A percentile compares a stretch with the other conserved stretches of the same genome.
Evolutionary conservation across 2,888 invertebrate genomes (phyloP).

Genomic region (Biston stratarius): DNA sequence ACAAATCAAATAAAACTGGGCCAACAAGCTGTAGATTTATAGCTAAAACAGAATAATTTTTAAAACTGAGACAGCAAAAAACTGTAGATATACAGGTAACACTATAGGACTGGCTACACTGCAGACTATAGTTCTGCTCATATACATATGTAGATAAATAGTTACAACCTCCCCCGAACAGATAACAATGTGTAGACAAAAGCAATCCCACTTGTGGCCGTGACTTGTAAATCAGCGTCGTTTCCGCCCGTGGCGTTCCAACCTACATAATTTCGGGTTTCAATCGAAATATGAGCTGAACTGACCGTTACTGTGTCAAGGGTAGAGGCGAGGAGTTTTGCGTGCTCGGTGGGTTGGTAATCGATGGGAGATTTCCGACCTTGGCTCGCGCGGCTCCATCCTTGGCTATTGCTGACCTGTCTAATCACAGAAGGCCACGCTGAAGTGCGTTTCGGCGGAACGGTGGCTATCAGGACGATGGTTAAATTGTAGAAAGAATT

Average conservation of each 20-base stretch:
- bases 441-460: slow-evolving; percentile 24
- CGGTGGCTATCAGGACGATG: not conserved
- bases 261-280: slow-evolving; percentile 74
- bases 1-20: no score
- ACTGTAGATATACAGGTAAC: no score
- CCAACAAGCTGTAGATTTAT: no score
- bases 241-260: slow-evolving; percentile 66
- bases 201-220: slow-evolving; percentile 34
- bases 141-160: no score
- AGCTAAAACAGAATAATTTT: no score
- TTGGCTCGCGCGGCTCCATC: slow-evolving; percentile 73
- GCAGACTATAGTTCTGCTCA: no score
- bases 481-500: not conserved
- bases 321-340: slow-evolving; percentile 77
- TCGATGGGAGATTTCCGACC: slow-evolving; percentile 84
- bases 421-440: slow-evolving; percentile 61
- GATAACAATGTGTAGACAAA: slow-evolving; percentile 12
- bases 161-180: not conserved
- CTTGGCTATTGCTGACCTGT: slow-evolving; percentile 74
- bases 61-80: no score
- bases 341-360: slow-evolving; percentile 73
- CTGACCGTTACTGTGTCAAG: slow-evolving; percentile 83
- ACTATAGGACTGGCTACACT: no score
- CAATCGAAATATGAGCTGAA: slow-evolving; percentile 58
- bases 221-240: slow-evolving; percentile 49